These are phyloP conservation scores for Artibeus jamaicensis DNA, from an alignment of 2,797 vertebrate species.

Conservation along the genomic window DNA sequence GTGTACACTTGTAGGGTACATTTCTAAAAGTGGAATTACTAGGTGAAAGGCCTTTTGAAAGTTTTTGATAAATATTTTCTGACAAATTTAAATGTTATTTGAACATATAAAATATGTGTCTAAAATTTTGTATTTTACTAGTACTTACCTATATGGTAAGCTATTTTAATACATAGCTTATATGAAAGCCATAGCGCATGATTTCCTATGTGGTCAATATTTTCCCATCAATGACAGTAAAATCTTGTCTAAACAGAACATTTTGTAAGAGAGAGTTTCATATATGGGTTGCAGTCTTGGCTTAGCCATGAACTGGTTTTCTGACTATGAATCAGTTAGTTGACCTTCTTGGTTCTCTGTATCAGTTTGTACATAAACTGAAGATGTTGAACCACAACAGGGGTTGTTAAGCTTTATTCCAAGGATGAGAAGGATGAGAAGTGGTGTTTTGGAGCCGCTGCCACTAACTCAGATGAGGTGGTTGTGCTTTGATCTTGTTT, in stretches of 20 bases:
- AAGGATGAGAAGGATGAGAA: not conserved
- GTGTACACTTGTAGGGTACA: not conserved
- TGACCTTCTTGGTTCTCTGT: not conserved
- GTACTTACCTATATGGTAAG: not conserved
- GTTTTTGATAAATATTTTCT: not conserved
- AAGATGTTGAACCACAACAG: not conserved
- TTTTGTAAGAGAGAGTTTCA: not conserved
- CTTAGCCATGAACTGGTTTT: not conserved
- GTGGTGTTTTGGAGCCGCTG: not conserved
- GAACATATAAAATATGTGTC: not conserved
- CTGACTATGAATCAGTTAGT: slow-evolving; percentile 1
- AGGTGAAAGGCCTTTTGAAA: not conserved
- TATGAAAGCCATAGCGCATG: not conserved
- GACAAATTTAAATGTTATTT: not conserved
- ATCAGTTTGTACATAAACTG: not conserved
- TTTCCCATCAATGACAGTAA: not conserved
- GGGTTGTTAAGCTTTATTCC: slow-evolving; percentile 13
- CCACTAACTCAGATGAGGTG: not conserved
- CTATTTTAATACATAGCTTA: not conserved
- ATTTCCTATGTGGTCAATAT: not conserved
- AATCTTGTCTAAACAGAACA: not conserved
- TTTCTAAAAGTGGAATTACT: slow-evolving; percentile 27
- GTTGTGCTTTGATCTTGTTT: not conserved
- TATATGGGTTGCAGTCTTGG: not conserved
- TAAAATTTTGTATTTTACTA: not conserved